A percentile compares a stretch with the other conserved stretches of the same genome.
Conservation (phyloP, 2,888 invertebrate genomes). For the Drosophila greeni region DNA sequence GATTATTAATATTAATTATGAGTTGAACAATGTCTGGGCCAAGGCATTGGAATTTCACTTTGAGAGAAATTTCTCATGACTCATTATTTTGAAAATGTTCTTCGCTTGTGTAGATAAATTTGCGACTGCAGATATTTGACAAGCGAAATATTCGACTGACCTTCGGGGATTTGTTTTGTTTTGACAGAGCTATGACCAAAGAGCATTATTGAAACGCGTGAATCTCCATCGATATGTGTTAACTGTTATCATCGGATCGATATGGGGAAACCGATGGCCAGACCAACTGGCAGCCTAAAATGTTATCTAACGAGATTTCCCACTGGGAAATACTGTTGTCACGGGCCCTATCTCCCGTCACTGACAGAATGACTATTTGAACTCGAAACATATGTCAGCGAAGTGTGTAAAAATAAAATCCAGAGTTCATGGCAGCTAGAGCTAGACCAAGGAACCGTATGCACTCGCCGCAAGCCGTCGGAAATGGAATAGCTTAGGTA, state of each 20-base stretch:
- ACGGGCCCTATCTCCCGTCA: conserved; percentile 22
- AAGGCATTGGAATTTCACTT: conserved; percentile 34
- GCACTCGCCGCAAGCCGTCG: conserved; percentile 23
- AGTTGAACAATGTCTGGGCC: conserved; percentile 30
- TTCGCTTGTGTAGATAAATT: conserved; percentile 6
- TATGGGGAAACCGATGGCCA: not conserved
- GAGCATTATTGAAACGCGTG: not conserved
- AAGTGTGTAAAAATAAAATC: conserved; percentile 55
- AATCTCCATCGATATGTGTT: conserved; percentile 10
- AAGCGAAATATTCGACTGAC: conserved; percentile 11
- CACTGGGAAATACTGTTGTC: conserved; percentile 3
- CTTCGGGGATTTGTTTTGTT: conserved; percentile 3
- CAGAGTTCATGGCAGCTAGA: conserved; percentile 2
- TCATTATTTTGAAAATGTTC: conserved; percentile 15
- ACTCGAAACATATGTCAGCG: conserved; percentile 60
- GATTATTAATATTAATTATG: conserved; percentile 33
- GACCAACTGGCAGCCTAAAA: conserved; percentile 12
- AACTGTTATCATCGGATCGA: conserved; percentile 1
- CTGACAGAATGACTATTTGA: conserved; percentile 60
- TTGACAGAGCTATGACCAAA: not conserved
- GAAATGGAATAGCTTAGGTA: conserved; percentile 10
- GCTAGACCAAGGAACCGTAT: conserved; percentile 3
- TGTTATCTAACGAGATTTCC: conserved; percentile 19
- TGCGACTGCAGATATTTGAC: conserved; percentile 1
- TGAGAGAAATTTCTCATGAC: conserved; percentile 16